Evolutionary conservation across 2,113 vertebrate species (phyloP).

Genomic region (Xiphophorus maculatus): DNA sequence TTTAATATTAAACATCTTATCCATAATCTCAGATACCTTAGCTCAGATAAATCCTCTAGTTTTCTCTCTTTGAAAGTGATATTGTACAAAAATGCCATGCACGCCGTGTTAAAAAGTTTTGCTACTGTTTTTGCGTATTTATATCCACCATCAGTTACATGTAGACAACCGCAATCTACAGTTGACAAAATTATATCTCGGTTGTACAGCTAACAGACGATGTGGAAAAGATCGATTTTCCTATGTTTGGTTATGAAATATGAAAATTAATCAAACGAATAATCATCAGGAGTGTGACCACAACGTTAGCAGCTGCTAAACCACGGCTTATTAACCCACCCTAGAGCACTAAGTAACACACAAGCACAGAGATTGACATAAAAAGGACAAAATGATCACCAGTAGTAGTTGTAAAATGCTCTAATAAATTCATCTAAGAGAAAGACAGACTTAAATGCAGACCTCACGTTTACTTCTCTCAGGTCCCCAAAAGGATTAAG

Average conservation of each 20-base stretch:
- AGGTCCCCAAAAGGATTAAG: slow-evolving; percentile 49
- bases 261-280: slow-evolving; percentile 63
- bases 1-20: slow-evolving; percentile 42
- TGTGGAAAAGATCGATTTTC: slow-evolving; percentile 54
- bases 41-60: slow-evolving; percentile 48
- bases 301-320: slow-evolving; percentile 68
- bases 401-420: slow-evolving; percentile 70
- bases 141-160: slow-evolving; percentile 64
- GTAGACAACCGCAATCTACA: slow-evolving; percentile 67
- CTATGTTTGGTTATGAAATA: not conserved
- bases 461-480: slow-evolving; percentile 58
- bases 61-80: slow-evolving; percentile 65
- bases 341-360: slow-evolving; percentile 73
- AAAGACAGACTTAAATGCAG: slow-evolving; percentile 71
- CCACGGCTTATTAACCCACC: slow-evolving; percentile 65
- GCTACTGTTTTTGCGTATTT: slow-evolving; percentile 72
- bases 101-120: slow-evolving; percentile 69
- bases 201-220: slow-evolving; percentile 68
- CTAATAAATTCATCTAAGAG: slow-evolving; percentile 74
- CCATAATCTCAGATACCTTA: slow-evolving; percentile 53
- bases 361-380: slow-evolving; percentile 73
- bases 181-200: slow-evolving; percentile 67
- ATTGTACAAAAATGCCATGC: slow-evolving; percentile 79
- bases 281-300: slow-evolving; percentile 72
- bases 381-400: slow-evolving; percentile 75